A percentile compares a stretch with the other conserved stretches of the same genome.
Evolutionary conservation across 2,888 invertebrate genomes (phyloP).

Genomic region (Volucella inflata): DNA sequence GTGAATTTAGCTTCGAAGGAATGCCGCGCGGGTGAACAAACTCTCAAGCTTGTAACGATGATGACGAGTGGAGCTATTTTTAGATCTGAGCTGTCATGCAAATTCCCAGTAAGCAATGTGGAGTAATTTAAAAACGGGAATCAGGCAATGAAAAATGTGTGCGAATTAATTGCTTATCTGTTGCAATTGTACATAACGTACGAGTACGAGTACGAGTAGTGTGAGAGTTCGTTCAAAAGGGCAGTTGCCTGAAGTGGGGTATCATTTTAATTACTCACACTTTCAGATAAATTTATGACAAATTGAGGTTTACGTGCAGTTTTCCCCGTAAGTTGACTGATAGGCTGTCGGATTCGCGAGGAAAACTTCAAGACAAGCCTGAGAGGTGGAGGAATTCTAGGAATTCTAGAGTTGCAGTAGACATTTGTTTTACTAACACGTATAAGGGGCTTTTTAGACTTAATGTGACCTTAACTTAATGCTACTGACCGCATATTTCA

Average conservation of each 20-base stretch:
- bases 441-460: too few species aligned
- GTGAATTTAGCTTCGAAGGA: conserved; percentile 49
- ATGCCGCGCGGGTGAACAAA: conserved; percentile 71
- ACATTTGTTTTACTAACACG: too few species aligned
- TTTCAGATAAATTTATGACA: conserved; percentile 17
- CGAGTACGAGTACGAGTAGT: conserved; percentile 19
- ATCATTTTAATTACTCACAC: conserved; percentile 17
- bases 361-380: too few species aligned
- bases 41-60: conserved; percentile 61
- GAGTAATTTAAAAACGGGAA: conserved; percentile 54
- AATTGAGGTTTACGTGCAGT: conserved; percentile 31
- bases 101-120: conserved; percentile 44
- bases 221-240: conserved; percentile 45
- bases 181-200: conserved; percentile 39
- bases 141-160: conserved; percentile 54
- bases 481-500: too few species aligned
- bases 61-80: conserved; percentile 66
- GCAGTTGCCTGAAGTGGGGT: background rate
- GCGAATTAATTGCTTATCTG: conserved; percentile 74
- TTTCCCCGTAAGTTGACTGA: background rate
- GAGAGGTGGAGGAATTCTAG: too few species aligned
- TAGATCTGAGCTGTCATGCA: conserved; percentile 72
- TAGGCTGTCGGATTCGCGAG: too few species aligned
- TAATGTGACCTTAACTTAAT: too few species aligned
- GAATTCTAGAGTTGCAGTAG: too few species aligned